These are phyloP conservation scores for Terrapene triunguis DNA, from an alignment of 2,113 vertebrate genomes.

Conservation along the genomic window DNA sequence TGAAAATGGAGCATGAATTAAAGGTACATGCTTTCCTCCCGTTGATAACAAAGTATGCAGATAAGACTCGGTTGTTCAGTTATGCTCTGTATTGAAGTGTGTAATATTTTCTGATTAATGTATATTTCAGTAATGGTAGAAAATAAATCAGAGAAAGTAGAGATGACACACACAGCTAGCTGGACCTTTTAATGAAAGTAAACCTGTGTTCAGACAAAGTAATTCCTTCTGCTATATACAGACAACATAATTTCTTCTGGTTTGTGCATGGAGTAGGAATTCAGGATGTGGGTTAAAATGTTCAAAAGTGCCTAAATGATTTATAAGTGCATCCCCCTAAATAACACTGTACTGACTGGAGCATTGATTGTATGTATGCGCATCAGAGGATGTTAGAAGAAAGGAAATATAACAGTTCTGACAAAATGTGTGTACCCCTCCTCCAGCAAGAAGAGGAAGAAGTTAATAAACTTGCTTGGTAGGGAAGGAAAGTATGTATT, in stretches of 20 bases:
- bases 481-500: not conserved
- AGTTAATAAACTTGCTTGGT: not conserved
- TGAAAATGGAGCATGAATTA: not conserved
- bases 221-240: not conserved
- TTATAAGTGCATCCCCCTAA: not conserved
- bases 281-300: not conserved
- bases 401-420: not conserved
- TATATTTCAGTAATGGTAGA: not conserved
- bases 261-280: not conserved
- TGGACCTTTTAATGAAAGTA: not conserved
- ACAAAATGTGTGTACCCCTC: not conserved
- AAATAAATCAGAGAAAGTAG: not conserved
- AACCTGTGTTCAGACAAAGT: not conserved
- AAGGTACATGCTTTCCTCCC: not conserved
- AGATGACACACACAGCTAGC: not conserved
- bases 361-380: not conserved
- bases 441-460: not conserved
- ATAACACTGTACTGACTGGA: not conserved
- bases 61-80: not conserved
- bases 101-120: not conserved
- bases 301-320: not conserved
- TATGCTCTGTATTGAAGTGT: not conserved
- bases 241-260: not conserved
- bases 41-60: not conserved
- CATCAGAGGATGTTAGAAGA: not conserved